These are phyloP conservation scores for Nephrocerus scutellatus DNA, from an alignment of 2,888 invertebrate genomes.

Conservation along the genomic window DNA sequence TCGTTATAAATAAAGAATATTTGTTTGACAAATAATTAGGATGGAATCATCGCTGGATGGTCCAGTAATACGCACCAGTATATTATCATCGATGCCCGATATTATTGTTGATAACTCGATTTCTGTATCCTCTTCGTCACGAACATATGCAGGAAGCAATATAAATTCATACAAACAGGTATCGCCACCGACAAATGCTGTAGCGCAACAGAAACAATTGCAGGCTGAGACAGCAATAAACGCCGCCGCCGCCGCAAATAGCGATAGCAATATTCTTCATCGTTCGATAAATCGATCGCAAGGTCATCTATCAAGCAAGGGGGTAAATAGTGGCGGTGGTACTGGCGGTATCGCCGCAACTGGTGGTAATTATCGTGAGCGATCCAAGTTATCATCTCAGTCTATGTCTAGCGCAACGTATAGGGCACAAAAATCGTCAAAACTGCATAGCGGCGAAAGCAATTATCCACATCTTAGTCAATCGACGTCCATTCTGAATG, in stretches of 20 bases:
- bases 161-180: slow-evolving; percentile 26
- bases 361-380: slow-evolving; percentile 23
- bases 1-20: neutral
- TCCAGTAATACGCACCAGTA: slow-evolving; percentile 31
- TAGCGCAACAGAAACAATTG: too few species aligned
- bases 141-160: too few species aligned
- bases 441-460: slow-evolving; percentile 31
- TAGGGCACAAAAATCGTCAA: slow-evolving; percentile 20
- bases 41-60: slow-evolving; percentile 46
- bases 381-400: slow-evolving; percentile 43
- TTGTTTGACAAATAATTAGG: slow-evolving; percentile 19
- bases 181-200: too few species aligned
- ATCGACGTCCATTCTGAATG: slow-evolving; percentile 43
- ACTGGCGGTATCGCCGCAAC: slow-evolving; percentile 4
- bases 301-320: neutral
- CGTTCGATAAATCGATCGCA: neutral
- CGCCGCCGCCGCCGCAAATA: slow-evolving; percentile 23
- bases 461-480: slow-evolving; percentile 39
- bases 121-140: too few species aligned
- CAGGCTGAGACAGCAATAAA: slow-evolving; percentile 12
- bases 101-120: slow-evolving; percentile 22
- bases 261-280: slow-evolving; percentile 14
- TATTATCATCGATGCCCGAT: too few species aligned
- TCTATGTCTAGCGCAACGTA: slow-evolving; percentile 36
- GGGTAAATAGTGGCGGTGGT: neutral